These are phyloP conservation scores for Paramuricea clavata DNA, from an alignment of 92 coral and sea anemone genomes.

Conservation along the genomic window DNA sequence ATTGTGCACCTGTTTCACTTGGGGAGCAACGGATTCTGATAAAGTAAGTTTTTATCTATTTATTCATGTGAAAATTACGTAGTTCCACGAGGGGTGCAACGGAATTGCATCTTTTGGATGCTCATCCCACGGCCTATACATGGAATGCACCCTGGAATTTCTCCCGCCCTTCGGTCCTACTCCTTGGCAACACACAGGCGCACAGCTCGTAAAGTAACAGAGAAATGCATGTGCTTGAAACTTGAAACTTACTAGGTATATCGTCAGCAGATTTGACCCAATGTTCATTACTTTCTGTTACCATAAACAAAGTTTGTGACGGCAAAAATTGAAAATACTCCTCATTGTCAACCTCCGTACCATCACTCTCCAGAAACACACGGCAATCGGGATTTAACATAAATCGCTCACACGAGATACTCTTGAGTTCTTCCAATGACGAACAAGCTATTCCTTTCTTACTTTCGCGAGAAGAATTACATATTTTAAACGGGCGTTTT, in stretches of 20 bases:
- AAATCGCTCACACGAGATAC: constrained; percentile 67
- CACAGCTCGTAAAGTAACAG: neutral
- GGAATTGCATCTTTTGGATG: no score
- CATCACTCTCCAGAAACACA: constrained; percentile 87
- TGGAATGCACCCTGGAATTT: no score
- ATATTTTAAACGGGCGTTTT: constrained; percentile 81
- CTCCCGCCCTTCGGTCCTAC: no score
- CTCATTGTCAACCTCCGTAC: constrained; percentile 90
- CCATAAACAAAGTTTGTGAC: constrained; percentile 82
- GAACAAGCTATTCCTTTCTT: constrained; percentile 77
- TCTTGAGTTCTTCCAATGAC: constrained; percentile 74
- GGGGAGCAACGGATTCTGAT: no score
- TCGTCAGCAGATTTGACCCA: constrained; percentile 67
- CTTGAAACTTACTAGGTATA: neutral
- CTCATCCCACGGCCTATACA: no score
- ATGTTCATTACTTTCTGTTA: constrained; percentile 64
- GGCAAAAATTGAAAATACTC: constrained; percentile 84
- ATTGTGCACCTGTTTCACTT: no score
- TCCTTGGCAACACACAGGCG: no score
- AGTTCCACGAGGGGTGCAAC: no score
- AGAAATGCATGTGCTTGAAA: neutral
- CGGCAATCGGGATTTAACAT: constrained; percentile 56
- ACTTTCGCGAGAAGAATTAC: constrained; percentile 74
- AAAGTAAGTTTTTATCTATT: no score
- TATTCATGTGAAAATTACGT: no score